These are phyloP conservation scores for Hesperophylax magnus DNA, from an alignment of 1,140 invertebrate genomes.

Conservation along the genomic window DNA sequence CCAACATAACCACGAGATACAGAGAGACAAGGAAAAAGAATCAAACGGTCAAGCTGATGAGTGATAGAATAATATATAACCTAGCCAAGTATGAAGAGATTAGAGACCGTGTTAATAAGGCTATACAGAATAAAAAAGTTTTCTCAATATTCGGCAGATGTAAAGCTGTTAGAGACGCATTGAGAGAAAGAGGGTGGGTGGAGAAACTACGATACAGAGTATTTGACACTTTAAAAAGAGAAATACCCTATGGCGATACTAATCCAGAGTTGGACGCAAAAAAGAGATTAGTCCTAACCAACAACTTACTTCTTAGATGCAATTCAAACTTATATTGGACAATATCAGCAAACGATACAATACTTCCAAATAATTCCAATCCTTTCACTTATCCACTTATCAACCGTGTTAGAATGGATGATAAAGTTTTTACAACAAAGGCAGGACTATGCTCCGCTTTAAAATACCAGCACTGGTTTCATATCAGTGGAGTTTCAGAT, in stretches of 20 bases:
- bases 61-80: slow-evolving; percentile 24
- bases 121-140: slow-evolving; percentile 60
- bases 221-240: slow-evolving; percentile 60
- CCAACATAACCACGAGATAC: too few species aligned
- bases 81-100: slow-evolving; percentile 55
- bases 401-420: slow-evolving; percentile 71
- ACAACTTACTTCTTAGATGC: slow-evolving; percentile 73
- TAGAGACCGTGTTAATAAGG: slow-evolving; percentile 59
- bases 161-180: slow-evolving; percentile 67
- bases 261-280: slow-evolving; percentile 58
- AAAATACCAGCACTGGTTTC: slow-evolving; percentile 74
- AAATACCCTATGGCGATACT: slow-evolving; percentile 25
- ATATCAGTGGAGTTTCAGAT: slow-evolving; percentile 71
- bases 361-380: slow-evolving; percentile 63
- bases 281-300: slow-evolving; percentile 67
- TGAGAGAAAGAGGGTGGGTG: slow-evolving; percentile 74
- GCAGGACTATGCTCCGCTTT: slow-evolving; percentile 73
- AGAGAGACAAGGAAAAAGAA: background rate
- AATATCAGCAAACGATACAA: slow-evolving; percentile 57
- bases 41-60: slow-evolving; percentile 10
- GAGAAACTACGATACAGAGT: slow-evolving; percentile 70
- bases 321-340: slow-evolving; percentile 74
- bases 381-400: slow-evolving; percentile 66
- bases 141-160: slow-evolving; percentile 66
- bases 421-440: slow-evolving; percentile 74